Percentiles rank a stretch among this genome's conserved stretches.
Evolutionary conservation across 2,113 vertebrate genomes (phyloP).

Genomic region (Malaclemys terrapin): DNA sequence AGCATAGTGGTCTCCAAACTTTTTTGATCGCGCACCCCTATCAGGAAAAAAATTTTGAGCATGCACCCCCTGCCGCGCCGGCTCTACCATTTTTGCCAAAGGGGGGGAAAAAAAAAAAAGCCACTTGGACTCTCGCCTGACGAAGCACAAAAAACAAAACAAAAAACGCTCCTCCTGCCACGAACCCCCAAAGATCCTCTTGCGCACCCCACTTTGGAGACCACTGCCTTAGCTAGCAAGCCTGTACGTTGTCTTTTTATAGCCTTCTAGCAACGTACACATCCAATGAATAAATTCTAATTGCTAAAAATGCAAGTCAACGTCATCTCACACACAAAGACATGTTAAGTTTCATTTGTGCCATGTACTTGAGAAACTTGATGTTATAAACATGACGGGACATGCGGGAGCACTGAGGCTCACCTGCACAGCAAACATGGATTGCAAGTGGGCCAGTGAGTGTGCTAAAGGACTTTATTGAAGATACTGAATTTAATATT

Average conservation of each 20-base stretch:
- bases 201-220: too few species aligned
- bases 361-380: neutral
- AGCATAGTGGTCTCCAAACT: neutral
- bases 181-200: too few species aligned
- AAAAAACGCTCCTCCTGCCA: too few species aligned
- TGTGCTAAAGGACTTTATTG: neutral
- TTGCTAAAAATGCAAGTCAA: slow-evolving; percentile 14
- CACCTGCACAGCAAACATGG: rapidly evolving
- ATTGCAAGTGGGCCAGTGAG: neutral
- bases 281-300: neutral
- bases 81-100: too few species aligned
- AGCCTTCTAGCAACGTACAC: slow-evolving; percentile 41
- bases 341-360: neutral
- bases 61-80: too few species aligned
- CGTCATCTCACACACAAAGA: too few species aligned
- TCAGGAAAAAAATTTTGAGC: too few species aligned
- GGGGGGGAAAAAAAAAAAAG: too few species aligned
- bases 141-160: too few species aligned
- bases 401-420: rapidly evolving
- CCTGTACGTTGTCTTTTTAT: neutral
- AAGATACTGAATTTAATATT: neutral
- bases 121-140: too few species aligned
- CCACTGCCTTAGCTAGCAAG: slow-evolving; percentile 3
- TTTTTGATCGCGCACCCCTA: too few species aligned
- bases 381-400: rapidly evolving